Evolutionary conservation across 2,797 vertebrate genomes (phyloP), one percentile per base, ranked within the genome.

Genomic region (Tragelaphus oryx): DNA sequence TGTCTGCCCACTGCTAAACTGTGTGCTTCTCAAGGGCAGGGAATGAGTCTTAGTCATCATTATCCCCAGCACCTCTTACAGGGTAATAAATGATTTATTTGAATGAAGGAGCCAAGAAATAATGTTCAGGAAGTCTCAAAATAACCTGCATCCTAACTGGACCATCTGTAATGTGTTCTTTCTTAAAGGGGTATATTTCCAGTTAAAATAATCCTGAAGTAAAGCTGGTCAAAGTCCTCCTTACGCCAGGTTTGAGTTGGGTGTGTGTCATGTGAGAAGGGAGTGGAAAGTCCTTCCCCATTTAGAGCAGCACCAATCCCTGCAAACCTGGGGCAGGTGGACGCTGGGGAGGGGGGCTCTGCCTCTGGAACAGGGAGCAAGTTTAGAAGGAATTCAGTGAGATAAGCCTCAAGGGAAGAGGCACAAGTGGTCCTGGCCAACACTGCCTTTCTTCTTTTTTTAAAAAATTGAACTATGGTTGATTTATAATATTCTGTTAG

Each of bases 101-200:
- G 83, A 96, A 96, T 54, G 71, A 97, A 92, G 91, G 52, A 85
- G 94, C 94, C 93, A 85, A 95, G 91, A 93, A 97, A 89, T 60
- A 59, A 87, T 74, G 93, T 55, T 96, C 95, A 96, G 96, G 96
- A 97, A 97, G 94, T 98, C 96, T 96, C 84, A 96, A 95, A 97
- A 96, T 97, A 97, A 80, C 92, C 91, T 86, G 65, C n/a, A 79
- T 92, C 91, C 80, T 93, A 87, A 92, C 83, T 62, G 95, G 92
- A 68, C 89, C 83, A 92, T 91, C 83, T 93, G 59, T 91, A 87
- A 82, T 17, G 33, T 79, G 71, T 33, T 95, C 46, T 46, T 96
- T 90, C 76, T 96, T 89, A 97, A 96, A 97, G 93, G 44, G 24
- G 8, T 76, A 89, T 48, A 59, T 75, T 54, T 17, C 48, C 68